Evolutionary conservation across 1,140 invertebrate genomes (phyloP).

Genomic region (Sinella curviseta): DNA sequence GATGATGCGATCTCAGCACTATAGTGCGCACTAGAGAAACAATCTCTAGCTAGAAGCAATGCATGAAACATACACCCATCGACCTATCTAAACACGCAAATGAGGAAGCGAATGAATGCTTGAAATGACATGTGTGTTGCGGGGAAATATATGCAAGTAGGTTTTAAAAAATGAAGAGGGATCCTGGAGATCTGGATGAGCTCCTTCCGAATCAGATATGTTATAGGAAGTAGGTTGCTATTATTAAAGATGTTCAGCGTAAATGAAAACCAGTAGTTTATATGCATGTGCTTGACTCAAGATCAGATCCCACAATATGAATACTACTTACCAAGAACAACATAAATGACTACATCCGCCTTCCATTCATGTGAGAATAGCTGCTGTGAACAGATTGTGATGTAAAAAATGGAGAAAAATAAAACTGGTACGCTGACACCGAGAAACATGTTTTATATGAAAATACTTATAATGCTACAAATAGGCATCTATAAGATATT

Average conservation of each 20-base stretch:
- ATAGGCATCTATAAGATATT: too few relatives aligned
- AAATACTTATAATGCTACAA: too few relatives aligned
- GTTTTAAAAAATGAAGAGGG: background rate
- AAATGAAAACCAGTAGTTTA: background rate
- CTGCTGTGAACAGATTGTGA: too few relatives aligned
- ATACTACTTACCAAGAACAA: background rate
- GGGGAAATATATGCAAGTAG: too few relatives aligned
- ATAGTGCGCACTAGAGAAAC: background rate
- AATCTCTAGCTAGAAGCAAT: too few relatives aligned
- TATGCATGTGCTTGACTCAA: background rate
- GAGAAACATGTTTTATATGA: too few relatives aligned
- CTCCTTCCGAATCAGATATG: background rate
- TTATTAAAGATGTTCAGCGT: background rate
- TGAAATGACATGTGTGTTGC: constrained; percentile 12
- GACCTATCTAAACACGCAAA: background rate
- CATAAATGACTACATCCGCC: constrained; percentile 5
- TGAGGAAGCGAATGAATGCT: background rate
- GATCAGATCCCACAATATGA: background rate
- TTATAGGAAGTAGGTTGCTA: background rate
- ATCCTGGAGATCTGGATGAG: constrained; percentile 14
- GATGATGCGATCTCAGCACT: background rate
- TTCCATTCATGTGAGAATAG: background rate
- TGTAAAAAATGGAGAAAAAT: too few relatives aligned
- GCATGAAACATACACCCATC: too few relatives aligned
- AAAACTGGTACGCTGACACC: too few relatives aligned